A percentile compares a stretch with the other conserved stretches of the same genome.
Evolutionary conservation across 2,797 vertebrate genomes (phyloP).

Genomic region (Paguma larvata): DNA sequence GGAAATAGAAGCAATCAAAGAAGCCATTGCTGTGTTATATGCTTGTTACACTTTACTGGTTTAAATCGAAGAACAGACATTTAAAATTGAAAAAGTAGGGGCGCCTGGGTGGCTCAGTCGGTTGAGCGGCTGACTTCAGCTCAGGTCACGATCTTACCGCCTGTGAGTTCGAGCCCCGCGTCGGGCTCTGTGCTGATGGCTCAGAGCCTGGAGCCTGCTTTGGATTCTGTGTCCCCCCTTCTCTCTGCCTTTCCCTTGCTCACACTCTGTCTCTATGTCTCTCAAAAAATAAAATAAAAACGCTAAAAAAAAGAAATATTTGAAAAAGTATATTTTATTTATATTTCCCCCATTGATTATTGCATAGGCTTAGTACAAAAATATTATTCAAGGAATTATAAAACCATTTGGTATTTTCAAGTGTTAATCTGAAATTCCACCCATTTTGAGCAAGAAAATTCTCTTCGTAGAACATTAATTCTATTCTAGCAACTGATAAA

Average conservation of each 20-base stretch:
- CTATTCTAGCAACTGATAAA: not conserved
- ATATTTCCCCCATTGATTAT: not conserved
- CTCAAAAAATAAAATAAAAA: too few species aligned
- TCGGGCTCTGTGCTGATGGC: too few species aligned
- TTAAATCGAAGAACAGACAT: not conserved
- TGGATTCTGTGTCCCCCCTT: too few species aligned
- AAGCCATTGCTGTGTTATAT: not conserved
- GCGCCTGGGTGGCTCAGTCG: too few species aligned
- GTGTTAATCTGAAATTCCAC: not conserved
- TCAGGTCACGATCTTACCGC: too few species aligned
- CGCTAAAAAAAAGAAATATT: too few species aligned
- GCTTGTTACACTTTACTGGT: not conserved
- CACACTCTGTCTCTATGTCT: too few species aligned
- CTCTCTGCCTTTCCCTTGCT: too few species aligned
- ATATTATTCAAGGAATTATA: not conserved
- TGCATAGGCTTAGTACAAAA: not conserved
- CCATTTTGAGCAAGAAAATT: constrained; percentile 22
- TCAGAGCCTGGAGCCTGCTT: too few species aligned
- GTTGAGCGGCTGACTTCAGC: too few species aligned
- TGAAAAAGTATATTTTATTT: not conserved
- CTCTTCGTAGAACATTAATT: not conserved
- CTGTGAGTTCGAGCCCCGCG: too few species aligned
- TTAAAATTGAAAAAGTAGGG: constrained; percentile 13
- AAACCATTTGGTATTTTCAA: constrained; percentile 42
- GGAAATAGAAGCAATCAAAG: not conserved